phyloP scores from a whole-genome alignment of 2,113 vertebrate species.

The Prionailurus viverrinus region DNA sequence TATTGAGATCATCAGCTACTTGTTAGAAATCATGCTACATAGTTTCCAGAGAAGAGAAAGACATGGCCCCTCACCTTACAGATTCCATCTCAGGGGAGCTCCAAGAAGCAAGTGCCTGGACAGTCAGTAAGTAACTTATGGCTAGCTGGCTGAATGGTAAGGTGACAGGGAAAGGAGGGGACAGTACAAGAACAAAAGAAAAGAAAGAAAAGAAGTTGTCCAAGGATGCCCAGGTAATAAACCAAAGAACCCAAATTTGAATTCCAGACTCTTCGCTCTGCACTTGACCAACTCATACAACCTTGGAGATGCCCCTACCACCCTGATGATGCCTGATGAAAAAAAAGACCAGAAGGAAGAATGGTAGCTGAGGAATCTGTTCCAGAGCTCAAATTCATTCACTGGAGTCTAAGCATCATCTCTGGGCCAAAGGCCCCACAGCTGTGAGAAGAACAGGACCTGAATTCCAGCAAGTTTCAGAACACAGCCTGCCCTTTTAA shows the following conservation, averaged over 20 bases:
- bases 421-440: background rate
- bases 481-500: slow-evolving; percentile 53
- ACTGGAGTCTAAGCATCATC: background rate
- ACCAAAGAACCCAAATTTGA: background rate
- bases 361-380: background rate
- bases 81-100: background rate
- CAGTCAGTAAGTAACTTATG: background rate
- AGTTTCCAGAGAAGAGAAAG: background rate
- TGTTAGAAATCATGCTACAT: background rate
- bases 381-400: background rate
- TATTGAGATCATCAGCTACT: background rate
- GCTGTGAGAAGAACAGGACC: background rate
- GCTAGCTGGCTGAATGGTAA: background rate
- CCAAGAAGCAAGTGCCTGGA: background rate
- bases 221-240: background rate
- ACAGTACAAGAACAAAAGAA: background rate
- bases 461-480: background rate
- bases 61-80: background rate
- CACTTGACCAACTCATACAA: background rate
- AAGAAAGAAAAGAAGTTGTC: background rate
- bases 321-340: background rate
- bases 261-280: background rate
- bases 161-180: too few relatives aligned
- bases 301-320: background rate
- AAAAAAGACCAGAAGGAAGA: background rate